Evolutionary conservation across 2,113 vertebrate genomes (phyloP).

Genomic region (Melanostigma gelatinosum): DNA sequence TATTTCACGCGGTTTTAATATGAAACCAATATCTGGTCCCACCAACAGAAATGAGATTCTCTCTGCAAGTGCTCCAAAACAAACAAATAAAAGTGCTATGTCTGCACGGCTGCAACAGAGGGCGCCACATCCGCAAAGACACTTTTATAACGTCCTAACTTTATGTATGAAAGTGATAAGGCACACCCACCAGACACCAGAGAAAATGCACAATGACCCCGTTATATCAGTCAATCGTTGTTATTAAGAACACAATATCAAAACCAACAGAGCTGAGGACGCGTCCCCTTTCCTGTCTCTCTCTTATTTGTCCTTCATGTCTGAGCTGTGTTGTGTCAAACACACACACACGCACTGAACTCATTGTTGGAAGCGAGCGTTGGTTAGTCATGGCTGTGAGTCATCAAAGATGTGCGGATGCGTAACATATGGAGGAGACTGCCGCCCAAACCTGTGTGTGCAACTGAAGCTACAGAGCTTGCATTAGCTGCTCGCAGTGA

Average conservation of each 20-base stretch:
- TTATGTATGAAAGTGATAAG: constrained; percentile 6
- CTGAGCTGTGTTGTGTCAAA: constrained; percentile 40
- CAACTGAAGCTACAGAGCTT: neutral
- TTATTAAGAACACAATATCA: constrained; percentile 16
- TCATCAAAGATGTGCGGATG: constrained; percentile 64
- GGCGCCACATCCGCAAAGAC: constrained; percentile 58
- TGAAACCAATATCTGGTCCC: neutral
- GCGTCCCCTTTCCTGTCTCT: neutral
- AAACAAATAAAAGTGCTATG: constrained; percentile 30
- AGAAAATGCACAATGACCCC: constrained; percentile 6
- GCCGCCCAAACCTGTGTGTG: constrained; percentile 31
- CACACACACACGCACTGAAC: constrained; percentile 30
- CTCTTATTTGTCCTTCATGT: constrained; percentile 10
- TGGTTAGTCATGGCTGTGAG: constrained; percentile 49
- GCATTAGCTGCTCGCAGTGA: neutral
- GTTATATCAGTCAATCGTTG: constrained; percentile 11
- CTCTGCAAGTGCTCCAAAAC: neutral
- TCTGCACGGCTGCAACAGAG: constrained; percentile 63
- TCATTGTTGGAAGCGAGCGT: constrained; percentile 54
- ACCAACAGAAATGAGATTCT: neutral
- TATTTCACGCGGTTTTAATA: constrained; percentile 6
- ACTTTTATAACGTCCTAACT: neutral
- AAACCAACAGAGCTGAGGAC: neutral
- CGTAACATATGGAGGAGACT: constrained; percentile 39
- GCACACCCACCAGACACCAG: constrained; percentile 23